These are phyloP conservation scores for Hirtodrosophila confusa DNA, from an alignment of 2,888 invertebrate species.

Conservation along the genomic window DNA sequence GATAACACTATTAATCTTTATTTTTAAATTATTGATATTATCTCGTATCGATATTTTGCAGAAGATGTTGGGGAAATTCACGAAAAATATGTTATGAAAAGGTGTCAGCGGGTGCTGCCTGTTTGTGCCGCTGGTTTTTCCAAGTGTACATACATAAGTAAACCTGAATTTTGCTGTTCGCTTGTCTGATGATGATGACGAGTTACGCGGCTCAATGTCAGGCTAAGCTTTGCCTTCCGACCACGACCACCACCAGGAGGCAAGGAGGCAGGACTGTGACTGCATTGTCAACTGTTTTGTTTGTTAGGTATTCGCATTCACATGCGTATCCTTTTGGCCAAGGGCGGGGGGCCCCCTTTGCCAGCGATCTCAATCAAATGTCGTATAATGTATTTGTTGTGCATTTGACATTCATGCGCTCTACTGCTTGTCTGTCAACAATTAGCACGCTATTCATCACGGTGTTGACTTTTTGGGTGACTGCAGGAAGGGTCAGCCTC, in stretches of 20 bases:
- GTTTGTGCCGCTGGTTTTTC: too few species aligned
- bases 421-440: slow-evolving; percentile 80
- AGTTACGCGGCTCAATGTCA: slow-evolving; percentile 76
- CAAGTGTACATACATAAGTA: slow-evolving; percentile 18
- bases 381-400: slow-evolving; percentile 61
- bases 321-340: slow-evolving; percentile 39
- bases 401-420: slow-evolving; percentile 73
- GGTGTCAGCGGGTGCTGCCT: too few species aligned
- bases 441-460: slow-evolving; percentile 84
- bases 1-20: too few species aligned
- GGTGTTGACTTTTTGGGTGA: slow-evolving; percentile 51
- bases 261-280: slow-evolving; percentile 20
- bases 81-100: too few species aligned
- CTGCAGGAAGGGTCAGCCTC: slow-evolving; percentile 45
- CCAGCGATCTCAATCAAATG: slow-evolving; percentile 71
- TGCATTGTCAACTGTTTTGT: slow-evolving; percentile 52
- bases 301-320: slow-evolving; percentile 25
- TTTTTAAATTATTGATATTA: too few species aligned
- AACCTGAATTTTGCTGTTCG: slow-evolving; percentile 48
- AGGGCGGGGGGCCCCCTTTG: slow-evolving; percentile 11
- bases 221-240: slow-evolving; percentile 29
- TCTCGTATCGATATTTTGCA: too few species aligned
- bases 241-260: slow-evolving; percentile 32
- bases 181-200: slow-evolving; percentile 56
- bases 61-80: too few species aligned